These are phyloP conservation scores for Entomyzon cyanotis DNA, from an alignment of 2,113 vertebrate species.

Conservation along the genomic window DNA sequence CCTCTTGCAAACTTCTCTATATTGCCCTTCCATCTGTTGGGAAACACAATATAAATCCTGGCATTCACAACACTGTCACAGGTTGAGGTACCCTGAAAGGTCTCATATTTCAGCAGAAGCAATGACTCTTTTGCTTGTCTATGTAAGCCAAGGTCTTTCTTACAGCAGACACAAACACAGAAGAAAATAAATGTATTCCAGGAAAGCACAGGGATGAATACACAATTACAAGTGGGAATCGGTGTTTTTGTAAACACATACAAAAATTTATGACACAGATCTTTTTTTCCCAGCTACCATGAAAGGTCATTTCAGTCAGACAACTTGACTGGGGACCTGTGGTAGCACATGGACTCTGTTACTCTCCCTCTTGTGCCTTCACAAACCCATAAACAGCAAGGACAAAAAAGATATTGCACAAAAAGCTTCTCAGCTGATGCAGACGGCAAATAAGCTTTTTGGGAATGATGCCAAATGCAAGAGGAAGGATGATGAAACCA, in stretches of 20 bases:
- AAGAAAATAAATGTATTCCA: slow-evolving; percentile 21
- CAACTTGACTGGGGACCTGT: not conserved
- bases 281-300: not conserved
- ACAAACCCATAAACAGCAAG: not conserved
- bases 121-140: not conserved
- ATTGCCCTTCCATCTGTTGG: not conserved
- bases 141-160: not conserved
- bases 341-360: not conserved
- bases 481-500: not conserved
- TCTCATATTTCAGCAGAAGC: not conserved
- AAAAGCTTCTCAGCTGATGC: not conserved
- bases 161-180: not conserved
- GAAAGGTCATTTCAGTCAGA: not conserved
- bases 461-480: slow-evolving; percentile 7
- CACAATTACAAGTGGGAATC: not conserved
- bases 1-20: not conserved
- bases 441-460: not conserved
- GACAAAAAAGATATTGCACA: not conserved
- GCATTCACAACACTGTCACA: not conserved
- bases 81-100: not conserved
- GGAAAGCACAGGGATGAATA: not conserved
- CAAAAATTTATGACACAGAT: not conserved
- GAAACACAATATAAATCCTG: not conserved
- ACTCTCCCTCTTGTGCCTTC: not conserved
- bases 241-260: not conserved